phyloP scores from a whole-genome alignment of 2,113 vertebrate species.

The Sorex fumeus region DNA sequence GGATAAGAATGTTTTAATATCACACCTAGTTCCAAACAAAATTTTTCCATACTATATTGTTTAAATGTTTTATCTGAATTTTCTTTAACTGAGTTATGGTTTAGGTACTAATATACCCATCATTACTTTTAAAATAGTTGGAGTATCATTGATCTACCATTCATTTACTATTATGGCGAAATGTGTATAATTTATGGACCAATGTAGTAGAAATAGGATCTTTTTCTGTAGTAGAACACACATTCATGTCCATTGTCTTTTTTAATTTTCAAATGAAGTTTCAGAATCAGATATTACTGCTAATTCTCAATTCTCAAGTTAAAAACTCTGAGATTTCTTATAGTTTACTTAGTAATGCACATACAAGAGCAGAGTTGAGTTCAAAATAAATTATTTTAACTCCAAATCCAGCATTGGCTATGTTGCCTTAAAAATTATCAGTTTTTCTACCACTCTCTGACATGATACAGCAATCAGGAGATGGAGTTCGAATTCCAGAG shows the following conservation, averaged over 20 bases:
- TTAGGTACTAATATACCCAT: neutral
- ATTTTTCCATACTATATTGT: neutral
- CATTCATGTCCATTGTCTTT: neutral
- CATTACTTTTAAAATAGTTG: constrained; percentile 12
- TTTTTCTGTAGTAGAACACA: neutral
- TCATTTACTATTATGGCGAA: neutral
- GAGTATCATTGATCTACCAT: neutral
- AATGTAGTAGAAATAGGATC: neutral
- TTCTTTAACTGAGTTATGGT: constrained; percentile 35
- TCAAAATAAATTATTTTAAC: constrained; percentile 41
- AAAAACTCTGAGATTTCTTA: neutral
- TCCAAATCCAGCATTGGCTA: neutral
- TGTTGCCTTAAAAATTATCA: neutral
- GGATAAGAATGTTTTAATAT: constrained; percentile 9
- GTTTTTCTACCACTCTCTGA: neutral
- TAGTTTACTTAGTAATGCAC: constrained; percentile 1
- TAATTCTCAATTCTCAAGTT: neutral
- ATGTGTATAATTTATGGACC: neutral
- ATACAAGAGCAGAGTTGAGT: constrained; percentile 4
- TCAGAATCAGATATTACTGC: neutral
- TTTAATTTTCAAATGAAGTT: constrained; percentile 16
- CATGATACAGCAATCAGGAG: neutral
- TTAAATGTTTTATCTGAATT: constrained; percentile 20
- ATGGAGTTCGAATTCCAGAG: neutral
- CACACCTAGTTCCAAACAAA: neutral